Conservation (phyloP, 2,113 vertebrate species). For the Mionectes macconnelli region DNA sequence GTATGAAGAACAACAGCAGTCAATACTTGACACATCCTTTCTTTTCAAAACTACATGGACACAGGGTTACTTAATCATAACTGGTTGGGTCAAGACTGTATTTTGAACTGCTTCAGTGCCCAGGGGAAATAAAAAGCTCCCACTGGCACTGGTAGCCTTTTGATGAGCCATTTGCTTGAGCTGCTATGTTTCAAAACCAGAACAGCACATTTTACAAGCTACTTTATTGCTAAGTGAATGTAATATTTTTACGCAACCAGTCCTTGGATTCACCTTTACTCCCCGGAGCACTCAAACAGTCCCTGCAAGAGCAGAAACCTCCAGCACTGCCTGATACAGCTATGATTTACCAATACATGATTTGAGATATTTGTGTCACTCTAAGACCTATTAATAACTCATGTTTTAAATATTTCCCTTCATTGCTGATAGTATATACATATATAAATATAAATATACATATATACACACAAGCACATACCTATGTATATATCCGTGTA, state of each 20-base stretch:
- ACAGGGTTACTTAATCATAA: not conserved
- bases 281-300: not conserved
- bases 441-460: not conserved
- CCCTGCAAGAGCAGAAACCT: not conserved
- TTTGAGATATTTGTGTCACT: not conserved
- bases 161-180: not conserved
- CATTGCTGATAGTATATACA: not conserved
- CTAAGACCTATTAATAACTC: not conserved
- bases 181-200: not conserved
- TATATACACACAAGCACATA: not conserved
- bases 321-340: not conserved
- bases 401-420: not conserved
- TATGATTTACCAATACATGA: not conserved
- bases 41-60: not conserved
- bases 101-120: not conserved
- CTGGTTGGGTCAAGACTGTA: not conserved
- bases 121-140: not conserved
- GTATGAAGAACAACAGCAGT: not conserved
- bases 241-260: not conserved
- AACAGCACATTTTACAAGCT: not conserved
- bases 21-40: not conserved
- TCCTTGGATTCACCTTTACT: not conserved
- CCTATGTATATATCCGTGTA: not conserved
- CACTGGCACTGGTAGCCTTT: not conserved
- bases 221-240: not conserved